Percentiles rank a stretch among this genome's conserved stretches.
Evolutionary conservation across 2,797 vertebrate species (phyloP).

Genomic region (Orientallactaga sibirica): DNA sequence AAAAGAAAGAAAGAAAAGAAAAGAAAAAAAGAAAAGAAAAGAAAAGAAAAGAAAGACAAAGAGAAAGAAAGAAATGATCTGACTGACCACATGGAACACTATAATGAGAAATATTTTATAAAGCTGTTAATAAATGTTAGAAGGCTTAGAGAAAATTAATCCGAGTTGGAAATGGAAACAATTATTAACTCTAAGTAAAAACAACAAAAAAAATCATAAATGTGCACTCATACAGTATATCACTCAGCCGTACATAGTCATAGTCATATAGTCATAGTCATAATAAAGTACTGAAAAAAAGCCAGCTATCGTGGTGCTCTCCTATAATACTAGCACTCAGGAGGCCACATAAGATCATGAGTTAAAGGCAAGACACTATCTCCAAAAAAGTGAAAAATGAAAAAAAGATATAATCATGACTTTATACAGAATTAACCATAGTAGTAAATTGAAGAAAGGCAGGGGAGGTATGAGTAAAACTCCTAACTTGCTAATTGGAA

Average conservation of each 20-base stretch:
- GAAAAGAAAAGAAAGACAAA: too few species aligned
- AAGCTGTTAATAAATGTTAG: neutral
- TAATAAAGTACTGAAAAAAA: neutral
- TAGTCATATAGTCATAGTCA: neutral
- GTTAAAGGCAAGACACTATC: neutral
- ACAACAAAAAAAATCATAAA: slow-evolving; percentile 45
- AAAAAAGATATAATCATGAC: slow-evolving; percentile 2
- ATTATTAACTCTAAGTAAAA: slow-evolving; percentile 6
- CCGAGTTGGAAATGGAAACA: neutral
- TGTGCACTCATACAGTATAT: neutral
- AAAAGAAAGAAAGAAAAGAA: too few species aligned
- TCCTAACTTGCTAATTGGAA: neutral
- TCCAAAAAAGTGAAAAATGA: neutral
- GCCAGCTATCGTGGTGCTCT: neutral
- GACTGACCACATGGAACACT: neutral
- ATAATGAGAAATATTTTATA: neutral
- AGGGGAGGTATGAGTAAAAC: neutral
- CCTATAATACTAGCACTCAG: neutral
- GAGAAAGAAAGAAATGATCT: neutral
- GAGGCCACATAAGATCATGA: neutral
- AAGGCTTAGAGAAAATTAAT: slow-evolving; percentile 19
- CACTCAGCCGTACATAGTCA: neutral
- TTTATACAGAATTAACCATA: slow-evolving; percentile 25
- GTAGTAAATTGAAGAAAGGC: neutral
- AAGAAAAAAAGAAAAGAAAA: too few species aligned